Percentiles rank a stretch among this genome's conserved stretches.
Evolutionary conservation across 2,797 vertebrate genomes (phyloP).

Genomic region (Periophthalmus magnuspinnatus): DNA sequence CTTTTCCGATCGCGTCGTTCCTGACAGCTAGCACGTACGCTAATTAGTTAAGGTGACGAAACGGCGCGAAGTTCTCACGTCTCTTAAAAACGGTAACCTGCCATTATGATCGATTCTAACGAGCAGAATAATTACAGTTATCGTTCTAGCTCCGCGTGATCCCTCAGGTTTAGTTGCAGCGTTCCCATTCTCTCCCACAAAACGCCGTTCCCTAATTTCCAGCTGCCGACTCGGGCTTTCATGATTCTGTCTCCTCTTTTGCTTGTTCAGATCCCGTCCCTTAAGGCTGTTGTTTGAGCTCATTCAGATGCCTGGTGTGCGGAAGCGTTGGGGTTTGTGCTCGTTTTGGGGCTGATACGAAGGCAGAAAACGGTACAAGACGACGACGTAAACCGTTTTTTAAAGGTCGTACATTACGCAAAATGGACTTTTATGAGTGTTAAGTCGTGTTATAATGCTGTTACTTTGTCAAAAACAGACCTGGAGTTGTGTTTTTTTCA

Average conservation of each 20-base stretch:
- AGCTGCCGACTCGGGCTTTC: constrained; percentile 33
- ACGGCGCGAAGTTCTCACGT: not conserved
- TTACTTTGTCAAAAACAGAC: no score
- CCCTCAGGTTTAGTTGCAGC: constrained; percentile 13
- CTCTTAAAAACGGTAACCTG: not conserved
- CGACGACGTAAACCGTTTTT: no score
- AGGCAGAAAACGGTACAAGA: no score
- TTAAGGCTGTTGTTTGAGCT: constrained; percentile 36
- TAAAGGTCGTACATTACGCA: no score
- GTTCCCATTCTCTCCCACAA: constrained; percentile 21
- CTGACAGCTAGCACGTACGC: not conserved
- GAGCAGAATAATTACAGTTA: constrained; percentile 9
- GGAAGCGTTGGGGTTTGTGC: constrained; percentile 37
- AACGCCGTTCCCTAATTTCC: constrained; percentile 27
- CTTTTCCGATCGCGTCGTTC: not conserved
- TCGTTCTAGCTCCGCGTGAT: not conserved
- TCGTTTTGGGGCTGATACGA: constrained; percentile 19
- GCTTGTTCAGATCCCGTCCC: constrained; percentile 28
- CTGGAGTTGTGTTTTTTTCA: no score
- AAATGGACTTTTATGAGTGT: no score
- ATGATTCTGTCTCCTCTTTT: constrained; percentile 10
- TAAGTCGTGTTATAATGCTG: no score
- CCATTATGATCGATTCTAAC: constrained; percentile 4
- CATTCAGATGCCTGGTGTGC: constrained; percentile 36
- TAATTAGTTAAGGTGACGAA: not conserved